phyloP scores from a whole-genome alignment of 2,888 invertebrate species.

The Arrhopalites spinosus region DNA sequence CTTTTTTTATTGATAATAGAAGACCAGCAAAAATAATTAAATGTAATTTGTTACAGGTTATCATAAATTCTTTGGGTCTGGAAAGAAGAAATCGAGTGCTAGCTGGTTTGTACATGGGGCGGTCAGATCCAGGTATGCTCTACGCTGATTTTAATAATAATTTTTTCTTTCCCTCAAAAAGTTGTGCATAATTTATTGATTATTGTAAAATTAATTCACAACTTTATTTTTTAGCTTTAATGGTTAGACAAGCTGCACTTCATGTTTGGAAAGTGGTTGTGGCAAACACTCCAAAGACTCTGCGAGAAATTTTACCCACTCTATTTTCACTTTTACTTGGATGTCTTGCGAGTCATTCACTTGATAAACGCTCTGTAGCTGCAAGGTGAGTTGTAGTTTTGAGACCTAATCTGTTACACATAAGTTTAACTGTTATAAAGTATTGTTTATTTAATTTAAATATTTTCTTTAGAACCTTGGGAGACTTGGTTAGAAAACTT shows the following conservation, averaged over 20 bases:
- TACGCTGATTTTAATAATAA: too few relatives aligned
- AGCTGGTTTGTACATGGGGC: slow-evolving; percentile 94
- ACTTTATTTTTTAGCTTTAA: slow-evolving; percentile 72
- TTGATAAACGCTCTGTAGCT: slow-evolving; percentile 82
- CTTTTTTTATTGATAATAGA: not conserved
- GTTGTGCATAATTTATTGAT: too few relatives aligned
- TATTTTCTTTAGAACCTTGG: slow-evolving; percentile 89
- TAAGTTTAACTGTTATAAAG: too few relatives aligned
- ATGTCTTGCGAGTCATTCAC: slow-evolving; percentile 93
- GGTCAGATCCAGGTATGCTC: slow-evolving; percentile 70
- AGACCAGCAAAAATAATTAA: slow-evolving; percentile 7
- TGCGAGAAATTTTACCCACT: slow-evolving; percentile 93
- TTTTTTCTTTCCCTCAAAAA: too few relatives aligned
- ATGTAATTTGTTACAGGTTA: slow-evolving; percentile 66
- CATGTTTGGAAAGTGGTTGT: slow-evolving; percentile 99
- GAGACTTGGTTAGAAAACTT: slow-evolving; percentile 94
- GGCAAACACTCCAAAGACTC: slow-evolving; percentile 93
- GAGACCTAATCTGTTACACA: too few relatives aligned
- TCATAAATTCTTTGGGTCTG: slow-evolving; percentile 83
- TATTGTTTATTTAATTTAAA: slow-evolving; percentile 58
- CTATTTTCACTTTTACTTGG: slow-evolving; percentile 89
- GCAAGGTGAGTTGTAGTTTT: slow-evolving; percentile 41
- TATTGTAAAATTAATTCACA: too few relatives aligned
- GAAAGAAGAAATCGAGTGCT: slow-evolving; percentile 90
- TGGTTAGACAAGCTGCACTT: slow-evolving; percentile 95